Percentiles rank a stretch among this genome's conserved stretches.
These are phyloP conservation scores for Sarcophilus harrisii DNA, from an alignment of 2,797 vertebrate species.

Conservation along the genomic window DNA sequence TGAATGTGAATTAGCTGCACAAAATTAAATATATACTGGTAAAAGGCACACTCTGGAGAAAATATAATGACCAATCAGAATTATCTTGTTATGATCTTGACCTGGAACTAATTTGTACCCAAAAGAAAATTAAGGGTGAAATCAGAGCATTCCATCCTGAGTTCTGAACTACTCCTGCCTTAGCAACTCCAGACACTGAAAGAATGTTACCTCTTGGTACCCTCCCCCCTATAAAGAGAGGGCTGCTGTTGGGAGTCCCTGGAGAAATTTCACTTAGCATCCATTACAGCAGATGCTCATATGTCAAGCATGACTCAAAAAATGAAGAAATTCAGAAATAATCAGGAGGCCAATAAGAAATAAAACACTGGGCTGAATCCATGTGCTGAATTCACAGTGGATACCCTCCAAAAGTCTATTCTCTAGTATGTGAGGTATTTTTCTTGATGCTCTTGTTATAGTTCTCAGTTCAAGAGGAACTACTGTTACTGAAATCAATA, in stretches of 20 bases:
- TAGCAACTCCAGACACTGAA: conserved; percentile 21
- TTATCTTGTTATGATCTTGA: not conserved
- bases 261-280: conserved; percentile 34
- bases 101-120: conserved; percentile 48
- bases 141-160: not conserved
- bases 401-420: conserved; percentile 68
- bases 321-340: conserved; percentile 56
- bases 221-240: conserved; percentile 28
- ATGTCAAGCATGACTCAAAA: conserved; percentile 54
- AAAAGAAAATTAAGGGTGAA: conserved; percentile 8
- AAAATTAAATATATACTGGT: not conserved
- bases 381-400: conserved; percentile 42
- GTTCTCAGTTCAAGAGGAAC: conserved; percentile 64
- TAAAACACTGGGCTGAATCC: conserved; percentile 55
- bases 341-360: conserved; percentile 61
- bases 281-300: conserved; percentile 25
- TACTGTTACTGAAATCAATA: conserved; percentile 63
- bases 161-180: not conserved
- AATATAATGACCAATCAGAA: not conserved
- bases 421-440: conserved; percentile 74
- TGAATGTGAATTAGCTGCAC: not conserved
- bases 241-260: not conserved
- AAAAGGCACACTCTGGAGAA: not conserved
- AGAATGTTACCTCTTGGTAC: not conserved
- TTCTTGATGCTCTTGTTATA: conserved; percentile 62